A percentile compares a stretch with the other conserved stretches of the same genome.
These are phyloP conservation scores for Eutolmus rufibarbis DNA, from an alignment of 2,888 invertebrate species.

Conservation along the genomic window DNA sequence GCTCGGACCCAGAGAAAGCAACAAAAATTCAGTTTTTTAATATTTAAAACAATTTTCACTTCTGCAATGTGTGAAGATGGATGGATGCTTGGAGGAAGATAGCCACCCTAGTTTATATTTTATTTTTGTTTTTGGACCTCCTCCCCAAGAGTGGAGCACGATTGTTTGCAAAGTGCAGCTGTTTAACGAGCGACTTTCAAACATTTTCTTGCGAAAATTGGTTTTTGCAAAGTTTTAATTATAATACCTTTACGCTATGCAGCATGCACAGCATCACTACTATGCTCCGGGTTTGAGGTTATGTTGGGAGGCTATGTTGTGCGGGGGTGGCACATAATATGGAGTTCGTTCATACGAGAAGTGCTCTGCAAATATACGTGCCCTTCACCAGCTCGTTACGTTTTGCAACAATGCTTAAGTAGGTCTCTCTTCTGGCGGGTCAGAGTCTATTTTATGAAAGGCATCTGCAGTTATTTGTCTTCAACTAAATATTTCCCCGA, in stretches of 20 bases:
- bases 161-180: background rate
- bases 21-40: background rate
- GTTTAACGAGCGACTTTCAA: background rate
- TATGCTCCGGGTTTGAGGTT: background rate
- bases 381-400: background rate
- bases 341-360: background rate
- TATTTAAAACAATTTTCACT: background rate
- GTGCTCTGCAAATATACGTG: background rate
- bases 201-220: background rate
- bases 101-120: background rate
- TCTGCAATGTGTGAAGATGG: background rate
- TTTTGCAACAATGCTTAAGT: background rate
- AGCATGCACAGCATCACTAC: background rate
- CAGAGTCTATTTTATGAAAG: background rate
- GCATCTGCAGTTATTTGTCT: background rate
- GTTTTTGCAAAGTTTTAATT: slow-evolving; percentile 12
- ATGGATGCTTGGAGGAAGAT: background rate
- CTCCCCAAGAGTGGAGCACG: background rate
- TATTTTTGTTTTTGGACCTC: background rate
- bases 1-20: background rate
- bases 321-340: background rate
- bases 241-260: background rate
- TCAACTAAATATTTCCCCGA: background rate
- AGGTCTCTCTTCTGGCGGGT: background rate
- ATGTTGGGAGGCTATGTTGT: background rate